phyloP scores from a whole-genome alignment of 1,140 invertebrate genomes.

The Plutomurus gul region DNA sequence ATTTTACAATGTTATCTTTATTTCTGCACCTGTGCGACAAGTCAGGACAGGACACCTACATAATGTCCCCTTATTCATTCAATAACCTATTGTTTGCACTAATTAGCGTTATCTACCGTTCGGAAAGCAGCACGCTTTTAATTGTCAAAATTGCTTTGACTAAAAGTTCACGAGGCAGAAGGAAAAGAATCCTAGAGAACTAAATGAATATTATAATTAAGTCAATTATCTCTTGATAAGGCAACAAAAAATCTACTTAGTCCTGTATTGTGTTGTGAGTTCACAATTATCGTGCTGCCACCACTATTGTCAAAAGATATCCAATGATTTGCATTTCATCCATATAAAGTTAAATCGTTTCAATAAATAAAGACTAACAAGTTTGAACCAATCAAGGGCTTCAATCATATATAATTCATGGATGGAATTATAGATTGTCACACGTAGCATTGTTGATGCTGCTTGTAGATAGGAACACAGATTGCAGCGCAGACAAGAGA shows the following conservation, averaged over 20 bases:
- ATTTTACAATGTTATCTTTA: too few relatives aligned
- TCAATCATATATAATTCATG: not conserved
- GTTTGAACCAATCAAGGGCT: not conserved
- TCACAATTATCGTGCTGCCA: too few relatives aligned
- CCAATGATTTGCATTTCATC: too few relatives aligned
- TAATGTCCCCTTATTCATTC: not conserved
- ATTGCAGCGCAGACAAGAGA: not conserved
- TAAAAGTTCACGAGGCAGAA: not conserved
- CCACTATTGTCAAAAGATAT: too few relatives aligned
- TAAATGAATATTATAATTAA: not conserved
- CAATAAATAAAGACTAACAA: slow-evolving; percentile 7
- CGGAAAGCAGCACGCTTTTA: slow-evolving; percentile 13
- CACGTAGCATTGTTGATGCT: not conserved
- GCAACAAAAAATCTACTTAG: too few relatives aligned
- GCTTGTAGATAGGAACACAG: not conserved
- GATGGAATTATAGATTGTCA: slow-evolving; percentile 12
- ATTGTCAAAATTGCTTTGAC: not conserved
- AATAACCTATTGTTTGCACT: not conserved
- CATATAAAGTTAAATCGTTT: too few relatives aligned
- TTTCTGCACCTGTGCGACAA: too few relatives aligned
- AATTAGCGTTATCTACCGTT: slow-evolving; percentile 15
- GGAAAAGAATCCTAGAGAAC: not conserved
- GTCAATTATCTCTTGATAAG: not conserved
- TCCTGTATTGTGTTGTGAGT: too few relatives aligned
- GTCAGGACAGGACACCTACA: too few relatives aligned